Evolutionary conservation across 2,113 vertebrate genomes (phyloP).

Genomic region (Herpailurus yagouaroundi): DNA sequence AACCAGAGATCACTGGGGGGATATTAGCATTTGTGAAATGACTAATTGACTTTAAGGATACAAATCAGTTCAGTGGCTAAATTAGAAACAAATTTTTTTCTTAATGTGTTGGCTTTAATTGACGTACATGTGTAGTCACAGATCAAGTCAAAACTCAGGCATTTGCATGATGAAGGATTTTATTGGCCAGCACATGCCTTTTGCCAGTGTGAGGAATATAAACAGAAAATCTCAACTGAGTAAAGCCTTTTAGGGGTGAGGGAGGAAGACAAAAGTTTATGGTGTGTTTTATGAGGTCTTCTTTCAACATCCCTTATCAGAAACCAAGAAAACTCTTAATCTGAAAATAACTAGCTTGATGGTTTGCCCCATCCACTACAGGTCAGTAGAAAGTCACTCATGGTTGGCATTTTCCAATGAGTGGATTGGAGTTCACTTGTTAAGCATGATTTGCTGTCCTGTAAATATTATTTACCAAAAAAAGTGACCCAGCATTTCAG

Average conservation of each 20-base stretch:
- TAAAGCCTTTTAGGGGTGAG: not conserved
- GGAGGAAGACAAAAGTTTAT: not conserved
- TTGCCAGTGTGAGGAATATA: not conserved
- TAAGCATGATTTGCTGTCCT: constrained; percentile 54
- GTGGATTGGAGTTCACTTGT: not conserved
- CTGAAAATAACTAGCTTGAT: not conserved
- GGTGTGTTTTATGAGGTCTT: not conserved
- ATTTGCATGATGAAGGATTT: not conserved
- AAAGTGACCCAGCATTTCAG: constrained; percentile 30
- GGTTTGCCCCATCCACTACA: not conserved
- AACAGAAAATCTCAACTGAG: not conserved
- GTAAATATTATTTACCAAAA: constrained; percentile 63
- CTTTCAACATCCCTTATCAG: constrained; percentile 32
- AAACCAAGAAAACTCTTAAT: constrained; percentile 31
- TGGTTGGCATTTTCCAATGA: not conserved
- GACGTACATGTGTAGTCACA: not conserved
- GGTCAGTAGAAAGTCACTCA: not conserved
- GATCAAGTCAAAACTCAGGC: not conserved
- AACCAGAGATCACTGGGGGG: not conserved
- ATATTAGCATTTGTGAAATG: not conserved
- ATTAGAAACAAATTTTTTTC: not conserved
- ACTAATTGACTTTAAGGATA: not conserved
- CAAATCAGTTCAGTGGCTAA: not conserved
- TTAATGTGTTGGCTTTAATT: not conserved
- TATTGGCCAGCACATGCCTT: not conserved